phyloP scores from a whole-genome alignment of 2,113 vertebrate species.

The Ciconia boyciana region DNA sequence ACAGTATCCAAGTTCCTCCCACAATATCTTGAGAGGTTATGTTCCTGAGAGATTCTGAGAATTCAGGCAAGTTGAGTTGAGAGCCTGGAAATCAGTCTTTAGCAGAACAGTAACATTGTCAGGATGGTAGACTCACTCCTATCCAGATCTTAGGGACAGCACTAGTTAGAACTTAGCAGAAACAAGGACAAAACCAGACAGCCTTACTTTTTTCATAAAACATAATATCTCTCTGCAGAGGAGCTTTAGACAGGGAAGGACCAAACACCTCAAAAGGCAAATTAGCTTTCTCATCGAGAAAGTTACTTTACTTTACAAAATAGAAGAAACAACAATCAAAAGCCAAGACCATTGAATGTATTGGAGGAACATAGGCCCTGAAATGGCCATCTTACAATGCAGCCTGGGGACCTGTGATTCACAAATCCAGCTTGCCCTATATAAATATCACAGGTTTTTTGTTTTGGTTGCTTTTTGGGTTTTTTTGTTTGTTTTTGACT shows the following conservation, averaged over 20 bases:
- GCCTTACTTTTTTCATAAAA: neutral
- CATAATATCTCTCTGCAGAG: neutral
- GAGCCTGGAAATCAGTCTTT: neutral
- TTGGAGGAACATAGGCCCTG: neutral
- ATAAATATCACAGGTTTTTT: rapidly evolving
- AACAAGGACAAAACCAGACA: neutral
- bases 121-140: neutral
- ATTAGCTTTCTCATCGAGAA: neutral
- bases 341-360: neutral
- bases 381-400: neutral
- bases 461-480: neutral
- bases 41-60: neutral
- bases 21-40: neutral
- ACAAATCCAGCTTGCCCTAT: neutral
- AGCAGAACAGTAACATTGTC: neutral
- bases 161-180: neutral
- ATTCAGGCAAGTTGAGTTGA: neutral
- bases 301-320: neutral
- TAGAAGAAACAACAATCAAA: neutral
- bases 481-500: neutral
- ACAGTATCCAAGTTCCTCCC: neutral
- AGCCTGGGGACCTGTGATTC: neutral
- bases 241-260: neutral
- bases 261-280: neutral
- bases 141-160: neutral